Evolutionary conservation across 2,113 vertebrate species (phyloP).

Genomic region (Pogona vitticeps): DNA sequence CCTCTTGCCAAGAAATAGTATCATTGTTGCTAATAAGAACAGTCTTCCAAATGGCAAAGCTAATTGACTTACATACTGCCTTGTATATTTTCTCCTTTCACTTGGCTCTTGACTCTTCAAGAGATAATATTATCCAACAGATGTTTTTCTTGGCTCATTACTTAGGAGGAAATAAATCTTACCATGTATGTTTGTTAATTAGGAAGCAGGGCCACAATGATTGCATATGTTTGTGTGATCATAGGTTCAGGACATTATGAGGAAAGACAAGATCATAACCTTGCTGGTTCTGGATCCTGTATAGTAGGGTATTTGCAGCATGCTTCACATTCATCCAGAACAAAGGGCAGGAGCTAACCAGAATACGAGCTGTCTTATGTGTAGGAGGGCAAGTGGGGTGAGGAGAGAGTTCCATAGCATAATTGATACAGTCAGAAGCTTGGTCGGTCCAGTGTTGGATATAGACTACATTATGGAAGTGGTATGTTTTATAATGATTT

Average conservation of each 20-base stretch:
- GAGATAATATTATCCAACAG: conserved; percentile 29
- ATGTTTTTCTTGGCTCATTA: conserved; percentile 53
- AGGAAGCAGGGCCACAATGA: conserved; percentile 33
- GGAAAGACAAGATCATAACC: not conserved
- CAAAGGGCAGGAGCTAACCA: not conserved
- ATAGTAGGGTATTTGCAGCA: not conserved
- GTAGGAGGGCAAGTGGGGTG: not conserved
- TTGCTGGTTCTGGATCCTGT: not conserved
- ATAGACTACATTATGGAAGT: not conserved
- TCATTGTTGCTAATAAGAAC: conserved; percentile 25
- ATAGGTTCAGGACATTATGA: not conserved
- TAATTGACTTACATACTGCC: conserved; percentile 46
- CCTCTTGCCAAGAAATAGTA: conserved; percentile 37
- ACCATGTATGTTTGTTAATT: conserved; percentile 19
- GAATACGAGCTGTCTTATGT: not conserved
- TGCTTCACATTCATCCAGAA: not conserved
- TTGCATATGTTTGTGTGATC: conserved; percentile 9
- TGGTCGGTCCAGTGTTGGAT: not conserved
- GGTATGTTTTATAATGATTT: not conserved
- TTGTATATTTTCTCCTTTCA: conserved; percentile 36
- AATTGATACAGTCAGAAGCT: not conserved
- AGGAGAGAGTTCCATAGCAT: not conserved
- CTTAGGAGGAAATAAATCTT: conserved; percentile 15
- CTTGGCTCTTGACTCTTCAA: conserved; percentile 44
- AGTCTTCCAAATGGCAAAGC: conserved; percentile 38